These are phyloP conservation scores for Elegia similella DNA, from an alignment of 2,888 invertebrate genomes.

Conservation along the genomic window DNA sequence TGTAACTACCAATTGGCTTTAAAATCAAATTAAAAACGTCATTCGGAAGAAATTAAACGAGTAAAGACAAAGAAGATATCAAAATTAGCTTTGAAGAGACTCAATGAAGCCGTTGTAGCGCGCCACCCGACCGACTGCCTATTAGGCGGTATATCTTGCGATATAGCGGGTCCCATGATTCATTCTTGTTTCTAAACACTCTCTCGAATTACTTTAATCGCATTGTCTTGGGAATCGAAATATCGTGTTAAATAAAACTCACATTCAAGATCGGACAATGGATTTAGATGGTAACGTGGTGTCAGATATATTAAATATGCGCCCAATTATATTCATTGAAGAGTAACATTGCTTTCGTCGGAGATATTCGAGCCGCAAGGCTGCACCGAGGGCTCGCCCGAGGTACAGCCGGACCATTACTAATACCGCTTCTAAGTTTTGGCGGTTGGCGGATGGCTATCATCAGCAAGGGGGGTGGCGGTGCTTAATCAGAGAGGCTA, in stretches of 20 bases:
- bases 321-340: constrained; percentile 68
- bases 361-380: constrained; percentile 60
- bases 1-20: constrained; percentile 51
- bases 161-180: constrained; percentile 67
- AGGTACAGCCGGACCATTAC: constrained; percentile 49
- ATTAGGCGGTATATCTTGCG: constrained; percentile 35
- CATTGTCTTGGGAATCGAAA: constrained; percentile 71
- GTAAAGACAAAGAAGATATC: constrained; percentile 31
- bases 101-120: constrained; percentile 38
- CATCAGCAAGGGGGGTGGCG: constrained; percentile 77
- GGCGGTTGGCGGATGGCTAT: constrained; percentile 64
- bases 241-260: constrained; percentile 50
- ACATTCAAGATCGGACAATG: constrained; percentile 72
- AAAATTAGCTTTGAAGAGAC: constrained; percentile 44
- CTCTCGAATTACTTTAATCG: constrained; percentile 69
- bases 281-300: constrained; percentile 70
- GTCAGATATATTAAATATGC: constrained; percentile 57
- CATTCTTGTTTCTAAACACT: constrained; percentile 73
- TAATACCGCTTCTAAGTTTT: constrained; percentile 67
- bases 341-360: constrained; percentile 68
- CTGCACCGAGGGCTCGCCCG: constrained; percentile 33
- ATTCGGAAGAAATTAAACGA: constrained; percentile 24
- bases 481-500: constrained; percentile 76
- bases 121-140: constrained; percentile 40
- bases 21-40: constrained; percentile 35